Percentiles rank a stretch among this genome's conserved stretches.
These are phyloP conservation scores for Aurelia sp. DNA, from an alignment of 30 jellyfish, hydroid and myxozoan genomes.

Conservation along the genomic window DNA sequence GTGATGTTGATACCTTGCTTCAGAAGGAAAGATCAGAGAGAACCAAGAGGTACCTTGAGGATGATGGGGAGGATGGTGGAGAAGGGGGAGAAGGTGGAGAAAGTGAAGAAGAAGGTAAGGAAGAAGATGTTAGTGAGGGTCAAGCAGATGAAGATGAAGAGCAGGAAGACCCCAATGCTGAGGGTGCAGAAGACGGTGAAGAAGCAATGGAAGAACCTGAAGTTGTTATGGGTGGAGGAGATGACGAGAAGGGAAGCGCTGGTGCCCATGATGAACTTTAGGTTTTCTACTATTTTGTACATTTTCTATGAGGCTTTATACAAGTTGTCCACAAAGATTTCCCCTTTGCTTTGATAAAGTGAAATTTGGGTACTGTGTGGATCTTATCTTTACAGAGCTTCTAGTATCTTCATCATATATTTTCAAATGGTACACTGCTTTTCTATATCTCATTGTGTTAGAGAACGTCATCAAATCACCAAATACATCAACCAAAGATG, in stretches of 20 bases:
- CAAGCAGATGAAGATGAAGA: no score
- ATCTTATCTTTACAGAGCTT: no score
- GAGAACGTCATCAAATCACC: no score
- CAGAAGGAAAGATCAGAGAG: slow-evolving; percentile 18
- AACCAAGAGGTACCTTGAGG: slow-evolving; percentile 28
- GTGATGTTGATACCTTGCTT: slow-evolving; percentile 43
- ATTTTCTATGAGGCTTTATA: background rate
- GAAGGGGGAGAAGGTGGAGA: slow-evolving; percentile 32
- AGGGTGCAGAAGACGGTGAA: slow-evolving; percentile 1
- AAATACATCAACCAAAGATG: no score
- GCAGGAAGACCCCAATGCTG: no score
- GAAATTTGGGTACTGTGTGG: no score
- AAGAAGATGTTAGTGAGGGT: background rate
- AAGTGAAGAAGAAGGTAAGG: slow-evolving; percentile 13
- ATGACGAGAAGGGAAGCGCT: background rate
- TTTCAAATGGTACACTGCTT: no score
- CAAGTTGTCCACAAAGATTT: background rate
- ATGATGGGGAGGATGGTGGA: slow-evolving; percentile 16
- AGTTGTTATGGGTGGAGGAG: slow-evolving; percentile 13
- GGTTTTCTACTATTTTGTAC: no score
- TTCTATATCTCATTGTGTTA: no score
- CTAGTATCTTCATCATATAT: no score
- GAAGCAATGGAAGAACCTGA: slow-evolving; percentile 27
- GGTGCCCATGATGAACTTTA: slow-evolving; percentile 58
- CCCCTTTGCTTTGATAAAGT: no score